Base-by-base conservation (phyloP, 2,113 vertebrate species). In the Callipepla squamata region DNA sequence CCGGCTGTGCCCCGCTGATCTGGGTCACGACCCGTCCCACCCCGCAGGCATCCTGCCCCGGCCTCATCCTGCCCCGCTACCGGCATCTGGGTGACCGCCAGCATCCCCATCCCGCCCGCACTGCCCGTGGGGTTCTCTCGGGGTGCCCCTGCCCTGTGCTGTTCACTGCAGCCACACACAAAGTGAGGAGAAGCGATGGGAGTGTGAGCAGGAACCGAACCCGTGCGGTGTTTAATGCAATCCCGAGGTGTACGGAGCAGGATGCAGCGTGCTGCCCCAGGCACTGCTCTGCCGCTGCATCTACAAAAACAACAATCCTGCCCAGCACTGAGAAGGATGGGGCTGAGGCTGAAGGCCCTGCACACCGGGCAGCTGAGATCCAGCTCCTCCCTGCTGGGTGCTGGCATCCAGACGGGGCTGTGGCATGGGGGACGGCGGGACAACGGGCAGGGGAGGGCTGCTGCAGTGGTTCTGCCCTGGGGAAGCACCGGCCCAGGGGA, bases 361-460 rank as follows among this genome's bases (percentile, higher is more conserved):
- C 5, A 0, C 38, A 25, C 61, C 26, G 57, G 30, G 85, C 81
- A 0, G 26, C 2, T 11, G 36, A 67, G 42, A 80, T 2, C 18
- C 59, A 77, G 92, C 87, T 38, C 55, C 30, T 74, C 38, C 45
- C 80, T 40, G 0, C 5, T 4, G 2, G 77, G 50, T 0, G 0
- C 11, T 0, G 1, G 62, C 34, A 58, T 36, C 2, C 7, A 84
- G 58, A 69, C 55, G 76, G 70, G 50, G 28, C 77, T 48, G 73
- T 0, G 0, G 51, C 0, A 1, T 0, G 21, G 30, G 14, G 2
- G 13, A 45, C 5, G 1, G 18, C 9, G 34, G 34, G 0, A 51
- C 25, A 34, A 30, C 5, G 4, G 18, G 47, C 42, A 17, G n/a
- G 50, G 22, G 23, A 66, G 42, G 85, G 51, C 17, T 57, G 69